Evolutionary conservation across 2,113 vertebrate species (phyloP), one percentile per base, ranked within the genome.

Genomic region (Thunnus thynnus): DNA sequence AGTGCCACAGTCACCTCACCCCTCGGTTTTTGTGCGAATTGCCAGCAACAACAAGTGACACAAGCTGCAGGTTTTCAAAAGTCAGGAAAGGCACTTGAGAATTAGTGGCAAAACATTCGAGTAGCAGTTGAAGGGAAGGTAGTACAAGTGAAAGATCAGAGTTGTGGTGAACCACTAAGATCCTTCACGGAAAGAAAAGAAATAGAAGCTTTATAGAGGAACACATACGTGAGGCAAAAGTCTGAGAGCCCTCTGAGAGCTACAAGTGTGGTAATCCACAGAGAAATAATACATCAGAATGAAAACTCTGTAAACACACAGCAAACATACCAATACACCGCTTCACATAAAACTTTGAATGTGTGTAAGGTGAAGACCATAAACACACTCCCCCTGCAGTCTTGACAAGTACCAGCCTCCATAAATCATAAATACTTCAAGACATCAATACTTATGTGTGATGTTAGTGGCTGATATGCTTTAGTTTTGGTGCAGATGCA

Each of bases 231-330:
- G 9, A 46, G 58, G 60, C 61, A 47, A 64, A 69, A 20, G 51
- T 44, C 16, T 62, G 27, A 48, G 20, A 57, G 20, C 44, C 54
- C 56, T 46, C 13, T 46, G 66, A 57, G 32, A 64, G 72, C 14
- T 62, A 58, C 18, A 64, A 44, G 68, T 17, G 46, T 52, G 25
- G 52, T 48, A 86, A 27, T 61, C 51, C 58, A 72, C 18, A 73
- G 36, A 82, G 56, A 66, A 73, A 85, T 60, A 79, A 79, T 57
- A 78, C 62, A 84, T 72, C 61, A 52, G 50, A 80, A 75, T 58
- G 14, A 78, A 80, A 83, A 70, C 16, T 16, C 46, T 46, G 75
- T 55, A 61, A 46, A 69, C 62, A 69, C 22, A 72, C 51, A 64
- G 22, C 58, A 63, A 18, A 62, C 30, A 36, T 48, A 67, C n/a